Evolutionary conservation across 2,888 invertebrate species (phyloP), one percentile per base, ranked within the genome.

Genomic region (Watsonalla cultraria): DNA sequence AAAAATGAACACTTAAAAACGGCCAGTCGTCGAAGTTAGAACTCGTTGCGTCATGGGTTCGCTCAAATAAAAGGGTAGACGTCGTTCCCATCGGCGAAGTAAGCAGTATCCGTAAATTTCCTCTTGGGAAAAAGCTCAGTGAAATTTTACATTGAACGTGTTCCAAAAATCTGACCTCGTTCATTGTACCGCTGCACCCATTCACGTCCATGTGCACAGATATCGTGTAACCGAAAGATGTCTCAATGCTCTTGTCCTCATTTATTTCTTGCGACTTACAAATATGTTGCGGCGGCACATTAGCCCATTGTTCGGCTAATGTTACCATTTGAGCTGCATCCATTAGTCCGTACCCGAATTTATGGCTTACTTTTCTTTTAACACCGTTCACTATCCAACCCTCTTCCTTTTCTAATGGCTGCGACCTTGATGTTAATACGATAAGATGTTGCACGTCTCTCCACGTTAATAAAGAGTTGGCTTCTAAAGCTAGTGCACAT

Each of bases 261-360:
- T 95, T 94, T 75, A 96, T 94, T 90, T 97, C 96, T 73, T 95
- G 95, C 45, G 96, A 96, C 84, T 97, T 96, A 92, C 99, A 99
- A 72, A 98, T 97, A 79, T 98, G 98, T 82, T 99, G 98, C 14
- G 96, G 95, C 8, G 99, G 99, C 48, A 98, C 97, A 51, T 94
- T 95, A 45, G 94, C 95, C 99, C 99, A 99, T 79, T 95, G 95
- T 83, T 97, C 96, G 7, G 99, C 98, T 71, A 98, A 89, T 55
- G 93, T 94, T 15, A 99, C 98, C 94, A 99, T 95, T 52, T 95
- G 96, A 39, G 95, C 96, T 14, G 98, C 99, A 87, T 99, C 98
- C 98, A 99, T 99, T 70, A 99, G 87, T n/a, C 99, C 99, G 83
- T 99, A 99, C 46, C 99, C 99, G 81, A 99, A 99, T 89, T 98